Evolutionary conservation across 2,888 invertebrate genomes (phyloP).

Genomic region (Ophion ellenae): DNA sequence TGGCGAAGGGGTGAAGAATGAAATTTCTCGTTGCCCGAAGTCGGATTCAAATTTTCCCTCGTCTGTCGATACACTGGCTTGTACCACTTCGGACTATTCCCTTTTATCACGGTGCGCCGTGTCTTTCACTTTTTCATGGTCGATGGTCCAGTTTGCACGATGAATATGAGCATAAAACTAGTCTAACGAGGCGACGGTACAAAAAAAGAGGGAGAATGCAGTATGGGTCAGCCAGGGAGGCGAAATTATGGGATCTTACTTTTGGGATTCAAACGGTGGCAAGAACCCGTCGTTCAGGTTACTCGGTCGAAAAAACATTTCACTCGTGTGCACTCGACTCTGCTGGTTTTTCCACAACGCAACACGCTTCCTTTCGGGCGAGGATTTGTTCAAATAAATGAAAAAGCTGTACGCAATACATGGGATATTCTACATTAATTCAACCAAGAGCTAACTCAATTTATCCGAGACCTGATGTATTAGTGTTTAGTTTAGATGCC

Average conservation of each 20-base stretch:
- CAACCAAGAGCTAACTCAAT: not conserved
- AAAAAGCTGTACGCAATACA: conserved; percentile 30
- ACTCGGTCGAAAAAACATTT: conserved; percentile 56
- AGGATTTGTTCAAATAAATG: conserved; percentile 8
- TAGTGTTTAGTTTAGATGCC: too few relatives aligned
- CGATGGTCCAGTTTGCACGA: conserved; percentile 42
- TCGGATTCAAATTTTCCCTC: conserved; percentile 14
- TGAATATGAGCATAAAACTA: conserved; percentile 41
- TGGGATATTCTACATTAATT: conserved; percentile 1
- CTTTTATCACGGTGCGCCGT: conserved; percentile 12
- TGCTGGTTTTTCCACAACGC: conserved; percentile 15
- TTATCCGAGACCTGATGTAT: not conserved
- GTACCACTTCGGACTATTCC: conserved; percentile 33
- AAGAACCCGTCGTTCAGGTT: conserved; percentile 35
- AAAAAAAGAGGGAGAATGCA: not conserved
- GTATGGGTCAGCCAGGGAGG: conserved; percentile 5
- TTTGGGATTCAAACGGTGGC: conserved; percentile 15
- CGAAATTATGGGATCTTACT: conserved; percentile 35
- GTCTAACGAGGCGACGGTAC: conserved; percentile 28
- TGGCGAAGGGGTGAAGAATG: conserved; percentile 8
- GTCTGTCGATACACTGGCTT: conserved; percentile 39
- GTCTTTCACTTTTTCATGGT: conserved; percentile 34
- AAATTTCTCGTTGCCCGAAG: conserved; percentile 19
- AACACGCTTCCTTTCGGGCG: conserved; percentile 16
- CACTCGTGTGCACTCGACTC: conserved; percentile 48